phyloP scores from a whole-genome alignment of 2,888 invertebrate species.

The Smittia aterrima region DNA sequence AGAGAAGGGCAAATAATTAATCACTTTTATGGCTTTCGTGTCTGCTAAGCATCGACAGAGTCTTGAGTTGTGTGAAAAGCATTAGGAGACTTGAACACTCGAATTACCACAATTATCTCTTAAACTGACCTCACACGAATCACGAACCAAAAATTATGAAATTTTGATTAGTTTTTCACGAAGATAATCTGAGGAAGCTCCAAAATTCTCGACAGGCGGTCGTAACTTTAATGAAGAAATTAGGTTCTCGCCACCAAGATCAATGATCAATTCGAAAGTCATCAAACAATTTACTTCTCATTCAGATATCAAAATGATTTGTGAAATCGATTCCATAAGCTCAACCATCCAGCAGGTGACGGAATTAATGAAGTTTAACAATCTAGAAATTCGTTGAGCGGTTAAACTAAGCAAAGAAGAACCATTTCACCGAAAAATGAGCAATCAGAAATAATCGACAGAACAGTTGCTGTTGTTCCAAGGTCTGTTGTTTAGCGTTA shows the following conservation, averaged over 20 bases:
- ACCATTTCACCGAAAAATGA: not conserved
- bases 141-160: not conserved
- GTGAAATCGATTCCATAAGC: conserved; percentile 3
- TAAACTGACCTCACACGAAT: conserved; percentile 7
- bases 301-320: not conserved
- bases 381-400: not conserved
- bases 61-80: not conserved
- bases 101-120: conserved; percentile 4
- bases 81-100: not conserved
- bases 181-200: not conserved
- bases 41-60: not conserved
- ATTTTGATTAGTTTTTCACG: not conserved
- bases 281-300: not conserved
- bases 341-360: not conserved
- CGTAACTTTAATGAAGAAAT: not conserved
- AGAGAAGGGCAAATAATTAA: not conserved
- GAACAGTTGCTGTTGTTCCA: not conserved
- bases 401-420: not conserved
- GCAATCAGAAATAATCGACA: not conserved
- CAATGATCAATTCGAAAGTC: not conserved
- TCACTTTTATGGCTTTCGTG: not conserved
- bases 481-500: not conserved
- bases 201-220: not conserved
- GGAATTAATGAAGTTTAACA: not conserved
- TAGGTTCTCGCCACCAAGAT: not conserved